These are phyloP conservation scores for Philereme vetulata DNA, from an alignment of 2,888 invertebrate species.

Conservation along the genomic window DNA sequence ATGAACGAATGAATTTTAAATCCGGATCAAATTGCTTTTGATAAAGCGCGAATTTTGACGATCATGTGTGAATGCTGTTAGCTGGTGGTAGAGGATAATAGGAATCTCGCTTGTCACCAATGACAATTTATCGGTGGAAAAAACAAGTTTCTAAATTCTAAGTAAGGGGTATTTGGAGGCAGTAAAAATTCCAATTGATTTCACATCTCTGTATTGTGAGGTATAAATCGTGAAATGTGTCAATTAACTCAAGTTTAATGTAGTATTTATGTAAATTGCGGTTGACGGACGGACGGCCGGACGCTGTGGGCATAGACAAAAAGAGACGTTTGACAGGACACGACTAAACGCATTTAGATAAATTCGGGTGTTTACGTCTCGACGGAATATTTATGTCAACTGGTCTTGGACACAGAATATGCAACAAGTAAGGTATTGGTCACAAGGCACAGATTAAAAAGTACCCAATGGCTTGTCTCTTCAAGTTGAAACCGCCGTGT, in stretches of 20 bases:
- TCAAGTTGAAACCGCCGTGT: slow-evolving; percentile 3
- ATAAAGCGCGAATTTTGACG: slow-evolving; percentile 39
- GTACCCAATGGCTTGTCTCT: slow-evolving; percentile 6
- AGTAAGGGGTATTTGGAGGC: slow-evolving; percentile 31
- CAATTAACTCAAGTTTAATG: slow-evolving; percentile 81
- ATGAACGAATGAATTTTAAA: slow-evolving; percentile 45
- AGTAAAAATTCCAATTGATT: slow-evolving; percentile 46
- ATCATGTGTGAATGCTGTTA: slow-evolving; percentile 32
- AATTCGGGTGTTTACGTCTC: slow-evolving; percentile 41
- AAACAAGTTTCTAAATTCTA: slow-evolving; percentile 31
- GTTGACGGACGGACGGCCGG: slow-evolving; percentile 67
- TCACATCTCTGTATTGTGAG: slow-evolving; percentile 55
- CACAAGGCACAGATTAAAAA: slow-evolving; percentile 6
- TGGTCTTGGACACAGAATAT: slow-evolving; percentile 3
- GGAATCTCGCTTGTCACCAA: slow-evolving; percentile 34
- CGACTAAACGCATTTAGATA: slow-evolving; percentile 58
- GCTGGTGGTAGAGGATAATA: slow-evolving; percentile 26
- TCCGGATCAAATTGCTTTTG: slow-evolving; percentile 44
- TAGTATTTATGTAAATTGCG: slow-evolving; percentile 78
- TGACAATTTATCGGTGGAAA: slow-evolving; percentile 39
- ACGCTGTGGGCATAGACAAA: slow-evolving; percentile 57
- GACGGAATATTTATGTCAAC: slow-evolving; percentile 25
- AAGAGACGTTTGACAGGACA: slow-evolving; percentile 60
- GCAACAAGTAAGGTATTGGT: no score
- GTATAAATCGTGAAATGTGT: slow-evolving; percentile 81